Conservation (phyloP, 2,113 vertebrate genomes). For the Cyprinodon brontotheroides region DNA sequence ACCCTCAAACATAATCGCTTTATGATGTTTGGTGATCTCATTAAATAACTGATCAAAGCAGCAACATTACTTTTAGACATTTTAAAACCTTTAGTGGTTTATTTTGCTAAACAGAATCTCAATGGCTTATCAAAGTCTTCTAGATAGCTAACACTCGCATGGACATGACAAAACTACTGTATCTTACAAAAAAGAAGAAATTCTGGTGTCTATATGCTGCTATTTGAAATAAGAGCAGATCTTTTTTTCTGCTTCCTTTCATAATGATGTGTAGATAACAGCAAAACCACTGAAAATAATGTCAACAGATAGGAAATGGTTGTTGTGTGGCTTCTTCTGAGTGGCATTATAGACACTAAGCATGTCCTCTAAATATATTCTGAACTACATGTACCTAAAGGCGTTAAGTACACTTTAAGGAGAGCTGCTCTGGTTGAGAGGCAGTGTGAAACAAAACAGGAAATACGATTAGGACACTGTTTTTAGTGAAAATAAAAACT, state of each 20-base stretch:
- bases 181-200: neutral
- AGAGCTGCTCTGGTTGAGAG: slow-evolving; percentile 29
- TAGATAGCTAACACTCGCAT: neutral
- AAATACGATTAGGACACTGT: neutral
- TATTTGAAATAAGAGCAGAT: neutral
- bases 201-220: neutral
- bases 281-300: slow-evolving; percentile 6
- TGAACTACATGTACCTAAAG: slow-evolving; percentile 40
- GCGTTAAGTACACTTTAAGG: slow-evolving; percentile 66
- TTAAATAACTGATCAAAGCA: slow-evolving; percentile 32
- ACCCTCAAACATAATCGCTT: slow-evolving; percentile 18
- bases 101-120: slow-evolving; percentile 28
- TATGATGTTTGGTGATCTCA: slow-evolving; percentile 16
- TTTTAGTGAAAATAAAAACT: neutral
- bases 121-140: neutral
- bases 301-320: slow-evolving; percentile 4
- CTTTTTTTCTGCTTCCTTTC: neutral
- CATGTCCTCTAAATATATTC: neutral
- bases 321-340: slow-evolving; percentile 7
- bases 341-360: slow-evolving; percentile 5
- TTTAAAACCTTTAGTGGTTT: slow-evolving; percentile 9
- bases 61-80: neutral
- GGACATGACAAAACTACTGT: neutral
- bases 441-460: slow-evolving; percentile 11
- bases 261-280: neutral